Evolutionary conservation across 2,888 invertebrate genomes (phyloP), one percentile per base, ranked within the genome.

Genomic region (Cheilosia soror): DNA sequence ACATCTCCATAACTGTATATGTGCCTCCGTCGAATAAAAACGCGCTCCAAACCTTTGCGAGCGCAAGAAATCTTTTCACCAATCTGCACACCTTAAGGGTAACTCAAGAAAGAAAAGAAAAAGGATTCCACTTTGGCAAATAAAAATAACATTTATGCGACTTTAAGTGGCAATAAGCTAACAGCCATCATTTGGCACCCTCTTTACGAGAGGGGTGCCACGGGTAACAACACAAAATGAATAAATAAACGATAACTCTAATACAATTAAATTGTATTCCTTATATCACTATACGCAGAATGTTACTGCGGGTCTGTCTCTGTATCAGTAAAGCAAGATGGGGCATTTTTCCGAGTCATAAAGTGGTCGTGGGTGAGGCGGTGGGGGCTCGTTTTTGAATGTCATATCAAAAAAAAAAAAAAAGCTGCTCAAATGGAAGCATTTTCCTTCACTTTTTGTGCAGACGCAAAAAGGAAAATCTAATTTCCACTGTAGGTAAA

Each of bases 131-230:
- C 57, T 63, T 51, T 62, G 63, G 27, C 37, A 51, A 81, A 73
- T 83, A 78, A 83, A 63, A 73, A 73, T 83, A 73, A 73, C 73
- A 83, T 79, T 79, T 83, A 83, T 83, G 73, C 37, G 83, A 83
- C 44, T 79, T 83, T 78, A 79, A 83, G 79, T 83, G 68, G 68
- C 66, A 78, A 72, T 83, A 78, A 51, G 68, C n/a, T 11, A 60
- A 57, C 55, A 63, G 57, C 42, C 66, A 77, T 55, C 49, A 72
- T 68, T 79, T 83, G 47, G 55, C 55, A 71, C 68, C 71, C 71
- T 40, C 66, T 62, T 60, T 68, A 31, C 25, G 58, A n/a, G 37
- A 44, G 57, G 11, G 27, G 20, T 53, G 47, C 20, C 29, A 20
- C 5, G 6, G 11, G 9, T 25, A 20, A 11, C n/a, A 42, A 58